Evolutionary conservation across 2,113 vertebrate genomes (phyloP), one percentile per base, ranked within the genome.

Genomic region (Oophaga pumilio): DNA sequence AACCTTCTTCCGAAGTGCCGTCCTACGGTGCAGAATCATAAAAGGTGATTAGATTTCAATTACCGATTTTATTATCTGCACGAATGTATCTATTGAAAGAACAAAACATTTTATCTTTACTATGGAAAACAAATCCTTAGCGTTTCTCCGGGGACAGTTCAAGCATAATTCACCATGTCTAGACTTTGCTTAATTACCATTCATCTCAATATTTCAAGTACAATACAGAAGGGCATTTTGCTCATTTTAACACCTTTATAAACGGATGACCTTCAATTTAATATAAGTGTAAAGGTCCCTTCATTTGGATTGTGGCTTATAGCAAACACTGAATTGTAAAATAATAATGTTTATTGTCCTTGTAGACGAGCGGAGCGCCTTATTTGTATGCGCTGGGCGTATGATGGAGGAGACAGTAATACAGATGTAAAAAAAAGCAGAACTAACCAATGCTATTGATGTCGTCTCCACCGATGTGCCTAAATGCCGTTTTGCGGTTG

Each of bases 211-310:
- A 68, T 68, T 86, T 66, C 73, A 86, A 66, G 57, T 78, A 24
- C 59, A 78, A 86, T 60, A 66, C 64, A 77, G 57, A 49, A 86
- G 74, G 60, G 60, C 76, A 78, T 86, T 77, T 77, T 68, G 43
- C 76, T 78, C 68, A 86, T 68, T 50, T 68, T 78, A 85, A 85
- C 85, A 68, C 76, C 74, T 86, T 76, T n/a, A 78, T 78, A 20
- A 68, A 73, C 82, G 57, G 56, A 71, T 22, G 84, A 84, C 74
- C 85, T 78, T 68, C 73, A 56, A 68, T 79, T 78, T 86, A 18
- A 77, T 68, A 50, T 33, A 53, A 53, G 78, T 66, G 73, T 53
- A 28, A 33, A 86, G 43, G 66, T 28, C 50, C 62, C 50, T 66
- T 60, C 6, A 28, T 78, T 52, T 76, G 14, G 18, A 66, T 64